Base-by-base conservation (phyloP, 23 tunicate genomes). In the Diplosoma virens region DNA sequence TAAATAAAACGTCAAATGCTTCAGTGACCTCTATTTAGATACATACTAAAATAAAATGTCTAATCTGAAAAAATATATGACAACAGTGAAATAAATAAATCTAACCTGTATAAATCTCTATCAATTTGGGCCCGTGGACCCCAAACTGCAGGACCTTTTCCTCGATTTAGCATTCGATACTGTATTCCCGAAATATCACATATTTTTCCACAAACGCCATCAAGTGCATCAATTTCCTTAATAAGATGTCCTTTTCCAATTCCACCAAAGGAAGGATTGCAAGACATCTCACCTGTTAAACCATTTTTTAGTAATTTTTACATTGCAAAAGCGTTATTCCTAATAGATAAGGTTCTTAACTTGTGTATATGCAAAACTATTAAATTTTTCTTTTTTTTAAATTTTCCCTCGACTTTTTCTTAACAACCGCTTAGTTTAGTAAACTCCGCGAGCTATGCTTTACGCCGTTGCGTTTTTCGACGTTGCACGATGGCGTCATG, bases 261-360 rank as follows among this genome's bases (percentile, higher is more conserved):
- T 0, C 97, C 97, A 1, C 97, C 97, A 76, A 92, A 92, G 0
- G 97, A 92, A 31, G 97, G 97, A 35, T 92, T 92, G 81, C 97
- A 92, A 16, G 97, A 92, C 97, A 92, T 92, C 48, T 92, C 97
- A 59, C 97, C 97, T 86, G 55, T 0, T 79, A 61, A 61, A 29
- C 4, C 4, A 55, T 41, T 7, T 7, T 7, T 7, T 14, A 41
- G 14, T 41, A 41, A 41, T 41, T 41, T 41, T 7, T 14, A 41
- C 50, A 41, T 41, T 9, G 50, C 50, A 41, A 41, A 14, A 41
- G n/a, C n/a, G n/a, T n/a, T n/a, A n/a, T n/a, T n/a, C n/a, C n/a
- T n/a, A n/a, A n/a, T n/a, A n/a, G n/a, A n/a, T n/a, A n/a, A n/a
- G n/a, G n/a, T n/a, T n/a, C n/a, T n/a, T n/a, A n/a, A n/a, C n/a